Percentiles rank a stretch among this genome's conserved stretches.
phyloP scores from a whole-genome alignment of 2,888 invertebrate species.

The Eristalis intricaria region DNA sequence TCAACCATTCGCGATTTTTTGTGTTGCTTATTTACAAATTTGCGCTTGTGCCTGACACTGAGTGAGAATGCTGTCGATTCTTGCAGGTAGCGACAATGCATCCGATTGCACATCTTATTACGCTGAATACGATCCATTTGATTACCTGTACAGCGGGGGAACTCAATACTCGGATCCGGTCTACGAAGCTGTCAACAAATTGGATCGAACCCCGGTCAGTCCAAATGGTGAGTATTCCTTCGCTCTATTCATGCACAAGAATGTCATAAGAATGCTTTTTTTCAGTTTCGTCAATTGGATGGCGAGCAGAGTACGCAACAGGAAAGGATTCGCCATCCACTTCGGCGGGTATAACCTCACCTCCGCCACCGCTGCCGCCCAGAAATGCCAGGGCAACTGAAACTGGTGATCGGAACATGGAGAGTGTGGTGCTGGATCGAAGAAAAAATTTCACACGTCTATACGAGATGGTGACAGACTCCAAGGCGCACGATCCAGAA shows the following conservation, averaged over 20 bases:
- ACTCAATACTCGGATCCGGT: slow-evolving; percentile 87
- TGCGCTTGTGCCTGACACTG: slow-evolving; percentile 7
- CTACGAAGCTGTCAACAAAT: slow-evolving; percentile 86
- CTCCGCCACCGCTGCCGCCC: slow-evolving; percentile 85
- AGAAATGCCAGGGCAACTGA: slow-evolving; percentile 51
- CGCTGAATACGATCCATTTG: slow-evolving; percentile 90
- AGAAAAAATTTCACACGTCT: slow-evolving; percentile 81
- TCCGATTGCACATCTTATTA: slow-evolving; percentile 87
- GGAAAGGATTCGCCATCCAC: slow-evolving; percentile 51
- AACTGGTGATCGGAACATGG: slow-evolving; percentile 70
- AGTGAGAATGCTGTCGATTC: slow-evolving; percentile 77
- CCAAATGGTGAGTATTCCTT: slow-evolving; percentile 78
- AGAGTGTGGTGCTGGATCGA: slow-evolving; percentile 76
- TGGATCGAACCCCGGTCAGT: slow-evolving; percentile 82
- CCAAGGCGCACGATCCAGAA: slow-evolving; percentile 88
- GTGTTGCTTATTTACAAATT: slow-evolving; percentile 1
- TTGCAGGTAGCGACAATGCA: slow-evolving; percentile 83
- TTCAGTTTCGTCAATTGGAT: slow-evolving; percentile 78
- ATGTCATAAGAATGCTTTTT: neutral
- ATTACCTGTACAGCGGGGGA: slow-evolving; percentile 87
- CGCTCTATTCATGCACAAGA: neutral
- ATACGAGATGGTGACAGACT: slow-evolving; percentile 88
- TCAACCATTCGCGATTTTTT: slow-evolving; percentile 30
- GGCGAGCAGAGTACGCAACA: slow-evolving; percentile 77
- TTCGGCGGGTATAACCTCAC: slow-evolving; percentile 73